Evolutionary conservation across 23 tunicate species (phyloP).

Genomic region (Halocynthia roretzi): DNA sequence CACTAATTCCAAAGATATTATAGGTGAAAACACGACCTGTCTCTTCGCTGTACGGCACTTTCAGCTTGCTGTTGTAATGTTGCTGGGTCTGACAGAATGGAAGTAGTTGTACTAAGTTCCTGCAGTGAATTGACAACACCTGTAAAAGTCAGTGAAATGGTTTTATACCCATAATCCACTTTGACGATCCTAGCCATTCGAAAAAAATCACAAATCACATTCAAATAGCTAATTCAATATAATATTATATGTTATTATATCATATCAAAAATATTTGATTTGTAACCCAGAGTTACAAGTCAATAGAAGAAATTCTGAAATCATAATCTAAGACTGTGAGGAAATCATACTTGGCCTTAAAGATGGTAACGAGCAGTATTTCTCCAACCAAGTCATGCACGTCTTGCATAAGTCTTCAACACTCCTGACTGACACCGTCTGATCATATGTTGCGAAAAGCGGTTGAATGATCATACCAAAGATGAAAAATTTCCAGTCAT

Average conservation of each 20-base stretch:
- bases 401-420: conserved; percentile 38
- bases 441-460: conserved; percentile 69
- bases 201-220: no score
- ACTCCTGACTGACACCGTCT: conserved; percentile 41
- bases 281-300: no score
- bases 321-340: not conserved
- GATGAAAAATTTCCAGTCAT: conserved; percentile 78
- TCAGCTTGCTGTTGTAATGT: conserved; percentile 64
- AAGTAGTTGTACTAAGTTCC: conserved; percentile 64
- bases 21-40: no score
- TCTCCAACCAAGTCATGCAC: conserved; percentile 56
- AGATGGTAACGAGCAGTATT: conserved; percentile 56
- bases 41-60: conserved; percentile 23
- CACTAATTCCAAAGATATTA: no score
- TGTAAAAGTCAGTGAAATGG: not conserved
- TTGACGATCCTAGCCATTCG: no score
- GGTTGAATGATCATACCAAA: conserved; percentile 61
- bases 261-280: no score
- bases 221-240: no score
- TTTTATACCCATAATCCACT: not conserved
- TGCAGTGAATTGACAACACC: conserved; percentile 78
- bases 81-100: conserved; percentile 62
- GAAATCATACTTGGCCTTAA: conserved; percentile 47
- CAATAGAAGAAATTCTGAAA: no score
- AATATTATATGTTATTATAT: no score